phyloP scores from a whole-genome alignment of 2,113 vertebrate genomes.

The Malurus alboscapulatus region DNA sequence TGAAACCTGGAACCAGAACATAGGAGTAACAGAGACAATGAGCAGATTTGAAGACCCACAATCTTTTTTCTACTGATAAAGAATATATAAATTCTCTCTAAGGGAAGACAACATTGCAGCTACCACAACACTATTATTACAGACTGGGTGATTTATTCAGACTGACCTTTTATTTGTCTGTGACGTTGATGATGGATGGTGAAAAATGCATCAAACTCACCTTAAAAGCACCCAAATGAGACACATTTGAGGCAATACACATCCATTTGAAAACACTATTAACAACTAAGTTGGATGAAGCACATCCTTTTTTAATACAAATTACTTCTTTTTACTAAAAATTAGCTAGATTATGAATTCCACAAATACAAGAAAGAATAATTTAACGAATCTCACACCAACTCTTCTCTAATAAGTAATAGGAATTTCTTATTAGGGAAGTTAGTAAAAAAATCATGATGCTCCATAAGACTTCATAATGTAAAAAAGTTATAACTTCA shows the following conservation, averaged over 20 bases:
- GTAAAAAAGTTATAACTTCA: not conserved
- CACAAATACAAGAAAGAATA: not conserved
- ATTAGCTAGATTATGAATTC: not conserved
- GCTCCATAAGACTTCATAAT: not conserved
- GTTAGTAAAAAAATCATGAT: not conserved
- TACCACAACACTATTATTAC: not conserved
- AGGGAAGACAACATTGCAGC: not conserved
- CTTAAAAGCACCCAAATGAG: not conserved
- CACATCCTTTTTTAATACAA: not conserved
- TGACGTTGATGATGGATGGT: not conserved
- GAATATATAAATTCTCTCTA: not conserved
- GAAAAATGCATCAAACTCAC: not conserved
- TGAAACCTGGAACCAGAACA: not conserved
- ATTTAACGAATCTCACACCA: not conserved
- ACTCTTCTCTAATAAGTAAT: not conserved
- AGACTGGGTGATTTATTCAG: not conserved
- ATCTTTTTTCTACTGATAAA: not conserved
- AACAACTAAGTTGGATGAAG: not conserved
- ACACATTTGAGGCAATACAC: not conserved
- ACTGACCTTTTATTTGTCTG: not conserved
- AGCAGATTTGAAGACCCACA: not conserved
- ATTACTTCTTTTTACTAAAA: not conserved
- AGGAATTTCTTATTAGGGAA: not conserved
- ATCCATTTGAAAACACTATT: not conserved
- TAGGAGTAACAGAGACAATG: fast-evolving